Base-by-base conservation (phyloP, 2,113 vertebrate species). In the Casuarius casuarius region DNA sequence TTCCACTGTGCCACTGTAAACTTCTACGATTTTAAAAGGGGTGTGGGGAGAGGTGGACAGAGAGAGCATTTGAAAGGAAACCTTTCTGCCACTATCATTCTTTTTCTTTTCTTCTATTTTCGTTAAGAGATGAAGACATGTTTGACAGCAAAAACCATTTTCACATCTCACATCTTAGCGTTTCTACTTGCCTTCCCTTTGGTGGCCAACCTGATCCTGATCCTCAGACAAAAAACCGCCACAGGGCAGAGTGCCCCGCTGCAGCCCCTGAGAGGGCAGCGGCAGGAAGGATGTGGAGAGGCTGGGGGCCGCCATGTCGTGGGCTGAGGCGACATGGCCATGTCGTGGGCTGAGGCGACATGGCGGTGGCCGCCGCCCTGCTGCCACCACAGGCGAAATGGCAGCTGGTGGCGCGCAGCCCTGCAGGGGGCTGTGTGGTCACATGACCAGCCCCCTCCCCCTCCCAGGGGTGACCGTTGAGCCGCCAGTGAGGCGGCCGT, bases 1-100 rank as follows among this genome's bases (percentile, higher is more conserved):
- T 84, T 92, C 28, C 12, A 63, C 8, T 35, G 42, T 28, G 5
- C 31, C 68, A 66, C 18, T 70, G 22, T 40, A 70, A 85, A 79
- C 18, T 40, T 42, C 20, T 75, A 29, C 78, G 44, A 67, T 51
- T 48, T 62, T 25, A 35, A 40, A 54, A 54, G 26, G 42, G 4
- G 3, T 6, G 0, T 7, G 12, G 5, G 4, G 0, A 1, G 0
- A 28, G 26, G 5, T 8, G 6, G 11, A 3, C 48, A 26, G 58
- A 73, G n/a, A 7, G 3, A 58, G 14, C 4, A 35, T 62, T 81
- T 66, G n/a, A 88, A 76, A 73, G 22, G 75, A 90, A 80, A 5
- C 1, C 21, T 56, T 54, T 81, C 38, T 8, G 26, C 5, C 18
- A 35, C 0, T 0, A 6, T 44, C 0, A 56, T 83, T 29, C 12